Evolutionary conservation across 2,113 vertebrate species (phyloP).

Genomic region (Corythoichthys intestinalis): DNA sequence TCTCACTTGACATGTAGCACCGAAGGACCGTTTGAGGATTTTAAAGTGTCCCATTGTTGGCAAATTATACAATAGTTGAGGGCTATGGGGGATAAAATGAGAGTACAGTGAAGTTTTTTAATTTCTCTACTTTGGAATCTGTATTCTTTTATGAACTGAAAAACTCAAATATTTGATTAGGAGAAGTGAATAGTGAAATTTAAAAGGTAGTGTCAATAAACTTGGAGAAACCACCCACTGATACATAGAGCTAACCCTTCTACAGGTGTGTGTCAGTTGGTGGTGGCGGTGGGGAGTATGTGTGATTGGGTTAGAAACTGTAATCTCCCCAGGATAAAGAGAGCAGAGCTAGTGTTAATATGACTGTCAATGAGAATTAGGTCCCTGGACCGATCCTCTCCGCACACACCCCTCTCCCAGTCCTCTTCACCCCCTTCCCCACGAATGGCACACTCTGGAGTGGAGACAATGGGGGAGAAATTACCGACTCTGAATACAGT

Average conservation of each 20-base stretch:
- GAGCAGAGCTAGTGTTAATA: conserved; percentile 70
- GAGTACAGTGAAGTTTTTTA: not conserved
- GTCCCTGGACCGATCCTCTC: conserved; percentile 49
- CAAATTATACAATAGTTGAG: conserved; percentile 10
- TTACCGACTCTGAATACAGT: conserved; percentile 56
- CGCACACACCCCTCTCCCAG: conserved; percentile 11
- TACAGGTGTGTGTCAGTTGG: conserved; percentile 35
- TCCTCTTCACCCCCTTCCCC: conserved; percentile 28
- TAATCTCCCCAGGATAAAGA: conserved; percentile 72
- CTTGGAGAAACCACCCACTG: conserved; percentile 32
- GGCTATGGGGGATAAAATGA: not conserved
- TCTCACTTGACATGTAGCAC: conserved; percentile 40
- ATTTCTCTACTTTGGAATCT: not conserved
- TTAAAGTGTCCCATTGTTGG: conserved; percentile 24
- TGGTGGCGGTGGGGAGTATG: not conserved
- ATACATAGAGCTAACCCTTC: not conserved
- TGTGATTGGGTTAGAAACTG: conserved; percentile 47
- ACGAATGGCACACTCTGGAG: conserved; percentile 59
- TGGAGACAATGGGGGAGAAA: conserved; percentile 61
- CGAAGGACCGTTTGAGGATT: conserved; percentile 36
- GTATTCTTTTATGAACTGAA: not conserved
- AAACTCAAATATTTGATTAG: not conserved
- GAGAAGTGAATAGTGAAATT: not conserved
- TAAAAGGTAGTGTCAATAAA: conserved; percentile 16
- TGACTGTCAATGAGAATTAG: conserved; percentile 75